A percentile compares a stretch with the other conserved stretches of the same genome.
phyloP scores from a whole-genome alignment of 2,113 vertebrate genomes.

The Acanthisitta chloris region DNA sequence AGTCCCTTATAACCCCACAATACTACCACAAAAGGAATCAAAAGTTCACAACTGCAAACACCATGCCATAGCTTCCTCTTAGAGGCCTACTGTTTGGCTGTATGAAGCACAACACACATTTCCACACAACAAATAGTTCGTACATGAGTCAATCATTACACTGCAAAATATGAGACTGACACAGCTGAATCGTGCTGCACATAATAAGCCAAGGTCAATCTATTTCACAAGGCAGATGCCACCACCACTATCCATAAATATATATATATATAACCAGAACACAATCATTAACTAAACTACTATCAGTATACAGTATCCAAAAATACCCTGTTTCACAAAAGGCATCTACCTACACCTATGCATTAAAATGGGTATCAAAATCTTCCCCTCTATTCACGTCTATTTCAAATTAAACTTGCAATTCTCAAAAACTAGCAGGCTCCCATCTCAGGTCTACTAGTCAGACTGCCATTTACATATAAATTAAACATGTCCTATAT shows the following conservation, averaged over 20 bases:
- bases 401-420: not conserved
- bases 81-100: not conserved
- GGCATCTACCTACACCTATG: not conserved
- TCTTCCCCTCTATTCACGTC: not conserved
- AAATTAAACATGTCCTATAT: not conserved
- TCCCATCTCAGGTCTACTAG: not conserved
- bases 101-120: not conserved
- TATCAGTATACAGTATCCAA: not conserved
- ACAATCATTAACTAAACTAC: not conserved
- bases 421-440: not conserved
- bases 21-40: not conserved
- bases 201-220: not conserved
- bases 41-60: not conserved
- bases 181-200: not conserved
- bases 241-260: not conserved
- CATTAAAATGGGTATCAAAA: not conserved
- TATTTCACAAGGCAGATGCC: not conserved
- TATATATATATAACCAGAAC: not conserved
- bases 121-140: not conserved
- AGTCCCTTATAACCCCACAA: not conserved
- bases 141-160: not conserved
- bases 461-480: not conserved
- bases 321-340: not conserved
- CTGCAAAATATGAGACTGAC: not conserved
- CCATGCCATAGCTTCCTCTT: not conserved